phyloP scores from a whole-genome alignment of 2,888 invertebrate genomes.

The Aproaerema taeniolella region DNA sequence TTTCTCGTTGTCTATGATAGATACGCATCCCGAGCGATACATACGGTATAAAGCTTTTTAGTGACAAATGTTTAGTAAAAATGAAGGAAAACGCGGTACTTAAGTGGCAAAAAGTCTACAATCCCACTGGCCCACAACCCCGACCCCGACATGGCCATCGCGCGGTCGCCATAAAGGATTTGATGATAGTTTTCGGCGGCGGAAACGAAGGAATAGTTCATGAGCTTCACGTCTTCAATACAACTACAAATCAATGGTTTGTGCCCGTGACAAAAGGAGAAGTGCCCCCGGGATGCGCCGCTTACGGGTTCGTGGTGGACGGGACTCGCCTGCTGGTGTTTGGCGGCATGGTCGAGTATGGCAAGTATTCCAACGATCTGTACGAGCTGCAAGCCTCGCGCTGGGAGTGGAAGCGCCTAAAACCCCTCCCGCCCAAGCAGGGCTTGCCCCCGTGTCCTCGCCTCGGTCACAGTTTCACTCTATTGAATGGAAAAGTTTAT shows the following conservation, averaged over 20 bases:
- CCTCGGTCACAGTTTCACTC: slow-evolving; percentile 97
- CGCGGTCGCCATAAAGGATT: slow-evolving; percentile 98
- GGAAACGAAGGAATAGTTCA: slow-evolving; percentile 99
- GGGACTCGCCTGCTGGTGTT: slow-evolving; percentile 97
- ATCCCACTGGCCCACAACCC: slow-evolving; percentile 95
- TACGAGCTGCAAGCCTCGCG: slow-evolving; percentile 96
- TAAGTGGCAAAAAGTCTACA: slow-evolving; percentile 98
- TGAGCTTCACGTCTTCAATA: slow-evolving; percentile 99
- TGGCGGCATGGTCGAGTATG: slow-evolving; percentile 99
- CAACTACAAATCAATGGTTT: slow-evolving; percentile 99
- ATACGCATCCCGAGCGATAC: slow-evolving; percentile 76
- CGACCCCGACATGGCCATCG: slow-evolving; percentile 99
- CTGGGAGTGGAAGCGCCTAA: slow-evolving; percentile 98
- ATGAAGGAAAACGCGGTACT: slow-evolving; percentile 95
- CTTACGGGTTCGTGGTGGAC: slow-evolving; percentile 98
- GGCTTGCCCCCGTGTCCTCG: slow-evolving; percentile 94
- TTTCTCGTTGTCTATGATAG: slow-evolving; percentile 77
- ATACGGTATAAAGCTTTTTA: slow-evolving; percentile 72
- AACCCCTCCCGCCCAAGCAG: slow-evolving; percentile 91
- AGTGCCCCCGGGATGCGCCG: slow-evolving; percentile 98
- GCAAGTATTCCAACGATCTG: slow-evolving; percentile 98
- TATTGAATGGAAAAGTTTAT: slow-evolving; percentile 95
- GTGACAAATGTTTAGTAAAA: slow-evolving; percentile 79
- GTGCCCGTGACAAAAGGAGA: slow-evolving; percentile 98
- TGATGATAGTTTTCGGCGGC: slow-evolving; percentile 99